Conservation (phyloP, 2,113 vertebrate genomes). For the Asarcornis scutulata region DNA sequence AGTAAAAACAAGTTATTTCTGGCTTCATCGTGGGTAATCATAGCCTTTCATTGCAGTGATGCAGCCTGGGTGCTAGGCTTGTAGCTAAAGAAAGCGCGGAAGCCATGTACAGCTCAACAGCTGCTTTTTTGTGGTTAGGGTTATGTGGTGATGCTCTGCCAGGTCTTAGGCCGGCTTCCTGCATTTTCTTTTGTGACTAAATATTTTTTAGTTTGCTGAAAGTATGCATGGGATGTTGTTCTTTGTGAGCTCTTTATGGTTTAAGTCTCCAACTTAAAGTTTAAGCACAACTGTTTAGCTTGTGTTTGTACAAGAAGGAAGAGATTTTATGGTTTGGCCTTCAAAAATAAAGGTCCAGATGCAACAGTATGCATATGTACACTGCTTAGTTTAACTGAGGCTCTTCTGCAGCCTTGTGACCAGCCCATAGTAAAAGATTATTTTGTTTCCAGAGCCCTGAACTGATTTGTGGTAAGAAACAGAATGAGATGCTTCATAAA, state of each 20-base stretch:
- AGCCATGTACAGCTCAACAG: neutral
- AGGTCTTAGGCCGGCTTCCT: neutral
- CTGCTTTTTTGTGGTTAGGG: conserved; percentile 24
- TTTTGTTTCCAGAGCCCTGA: neutral
- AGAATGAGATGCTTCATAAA: neutral
- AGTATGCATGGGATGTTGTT: neutral
- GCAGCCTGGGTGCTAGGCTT: neutral
- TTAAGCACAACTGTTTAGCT: neutral
- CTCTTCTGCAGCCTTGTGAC: neutral
- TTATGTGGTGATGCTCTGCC: neutral
- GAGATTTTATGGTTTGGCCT: neutral
- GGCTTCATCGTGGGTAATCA: neutral
- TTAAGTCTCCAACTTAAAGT: neutral
- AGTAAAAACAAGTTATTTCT: neutral
- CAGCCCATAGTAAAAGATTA: neutral
- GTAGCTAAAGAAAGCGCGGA: neutral
- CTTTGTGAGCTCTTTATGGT: neutral
- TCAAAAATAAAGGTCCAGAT: neutral
- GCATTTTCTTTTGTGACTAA: neutral
- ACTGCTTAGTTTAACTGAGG: neutral
- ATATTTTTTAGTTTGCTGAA: neutral
- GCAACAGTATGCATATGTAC: fast-evolving
- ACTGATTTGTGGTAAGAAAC: neutral
- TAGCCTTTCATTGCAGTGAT: neutral
- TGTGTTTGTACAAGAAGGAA: neutral